Conservation (phyloP, 2,113 vertebrate genomes). For the Egretta garzetta region DNA sequence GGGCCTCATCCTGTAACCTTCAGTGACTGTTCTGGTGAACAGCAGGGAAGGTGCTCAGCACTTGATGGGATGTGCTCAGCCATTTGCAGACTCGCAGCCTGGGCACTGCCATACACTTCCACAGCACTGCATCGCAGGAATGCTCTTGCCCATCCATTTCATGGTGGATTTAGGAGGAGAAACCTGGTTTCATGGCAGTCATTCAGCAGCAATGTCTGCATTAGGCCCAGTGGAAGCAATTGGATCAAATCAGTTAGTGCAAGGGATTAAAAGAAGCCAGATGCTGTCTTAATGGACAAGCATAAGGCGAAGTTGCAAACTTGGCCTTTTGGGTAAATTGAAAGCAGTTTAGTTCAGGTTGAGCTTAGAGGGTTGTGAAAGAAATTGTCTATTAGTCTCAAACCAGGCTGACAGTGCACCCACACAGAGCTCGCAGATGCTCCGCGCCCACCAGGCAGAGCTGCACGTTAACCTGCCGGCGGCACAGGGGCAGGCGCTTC, state of each 20-base stretch:
- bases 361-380: not conserved
- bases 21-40: not conserved
- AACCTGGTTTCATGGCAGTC: not conserved
- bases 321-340: constrained; percentile 32
- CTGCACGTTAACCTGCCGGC: rapidly evolving
- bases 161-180: not conserved
- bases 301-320: constrained; percentile 26
- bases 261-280: constrained; percentile 48
- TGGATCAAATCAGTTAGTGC: not conserved
- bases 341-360: constrained; percentile 47
- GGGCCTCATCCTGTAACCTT: not conserved
- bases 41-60: not conserved
- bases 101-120: not conserved
- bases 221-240: not conserved
- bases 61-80: not conserved
- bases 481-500: rapidly evolving
- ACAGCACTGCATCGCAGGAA: not conserved
- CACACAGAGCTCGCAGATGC: not conserved
- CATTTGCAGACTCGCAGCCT: not conserved
- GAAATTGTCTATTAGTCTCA: not conserved
- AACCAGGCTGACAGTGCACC: not conserved
- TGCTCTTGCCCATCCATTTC: not conserved
- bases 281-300: constrained; percentile 39
- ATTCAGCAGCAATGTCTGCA: not conserved
- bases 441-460: rapidly evolving